A percentile compares a stretch with the other conserved stretches of the same genome.
phyloP scores from a whole-genome alignment of 2,888 invertebrate species.

The Idaea dimidiata region DNA sequence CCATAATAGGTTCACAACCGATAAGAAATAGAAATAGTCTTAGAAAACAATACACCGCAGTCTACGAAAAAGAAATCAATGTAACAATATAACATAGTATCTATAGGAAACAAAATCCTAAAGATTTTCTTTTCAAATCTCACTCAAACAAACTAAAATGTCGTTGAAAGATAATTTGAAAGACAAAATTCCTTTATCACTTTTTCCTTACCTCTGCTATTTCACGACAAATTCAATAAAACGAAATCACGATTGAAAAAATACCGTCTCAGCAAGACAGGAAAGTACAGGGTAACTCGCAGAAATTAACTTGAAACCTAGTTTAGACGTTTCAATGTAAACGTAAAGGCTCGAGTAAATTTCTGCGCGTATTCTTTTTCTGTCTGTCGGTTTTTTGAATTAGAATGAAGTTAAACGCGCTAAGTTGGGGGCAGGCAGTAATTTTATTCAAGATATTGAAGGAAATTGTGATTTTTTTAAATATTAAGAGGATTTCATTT shows the following conservation, averaged over 20 bases:
- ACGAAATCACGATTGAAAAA: slow-evolving; percentile 40
- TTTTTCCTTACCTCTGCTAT: slow-evolving; percentile 27
- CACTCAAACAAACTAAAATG: slow-evolving; percentile 19
- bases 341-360: not conserved
- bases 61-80: too few species aligned
- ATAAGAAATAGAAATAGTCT: too few species aligned
- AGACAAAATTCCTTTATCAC: slow-evolving; percentile 25
- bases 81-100: too few species aligned
- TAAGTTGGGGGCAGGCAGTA: slow-evolving; percentile 64
- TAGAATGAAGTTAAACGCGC: slow-evolving; percentile 72
- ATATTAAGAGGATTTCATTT: not conserved
- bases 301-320: not conserved
- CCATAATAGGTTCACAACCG: too few species aligned
- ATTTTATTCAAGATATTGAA: slow-evolving; percentile 65
- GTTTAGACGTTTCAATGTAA: not conserved
- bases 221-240: slow-evolving; percentile 49
- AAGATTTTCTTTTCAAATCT: slow-evolving; percentile 2
- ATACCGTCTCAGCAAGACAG: slow-evolving; percentile 45
- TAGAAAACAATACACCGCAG: too few species aligned
- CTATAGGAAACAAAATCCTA: not conserved
- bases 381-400: slow-evolving; percentile 56
- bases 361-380: slow-evolving; percentile 36
- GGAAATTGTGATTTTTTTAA: slow-evolving; percentile 32
- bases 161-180: slow-evolving; percentile 10
- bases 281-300: slow-evolving; percentile 8